Evolutionary conservation across 1,140 invertebrate genomes (phyloP), one percentile per base, ranked within the genome.

Genomic region (Lepidostoma basale): DNA sequence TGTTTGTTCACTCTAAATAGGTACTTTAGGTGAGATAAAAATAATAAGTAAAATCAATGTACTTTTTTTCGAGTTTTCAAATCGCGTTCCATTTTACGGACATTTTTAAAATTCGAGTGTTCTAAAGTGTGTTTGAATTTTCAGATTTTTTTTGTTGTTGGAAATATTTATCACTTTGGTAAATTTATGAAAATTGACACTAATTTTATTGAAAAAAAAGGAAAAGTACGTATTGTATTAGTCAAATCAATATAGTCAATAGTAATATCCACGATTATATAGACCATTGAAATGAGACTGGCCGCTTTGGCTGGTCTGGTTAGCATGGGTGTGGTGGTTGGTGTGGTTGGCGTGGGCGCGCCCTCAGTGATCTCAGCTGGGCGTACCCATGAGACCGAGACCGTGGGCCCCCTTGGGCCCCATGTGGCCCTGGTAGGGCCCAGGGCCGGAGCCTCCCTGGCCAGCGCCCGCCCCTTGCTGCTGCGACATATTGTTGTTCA

Each of bases 401-500:
- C 70, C 70, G 25, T 69, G 70, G 20, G 66, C 40, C 3, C 70
- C 67, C 42, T 73, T 73, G 49, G 81, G 80, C 67, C 81, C 79
- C 76, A 83, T 76, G 76, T 82, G 82, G 2, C 60, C 40, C 20
- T 59, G 64, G 45, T 73, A 73, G 6, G 39, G 14, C 2, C 52
- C 42, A 20, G 63, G 47, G 28, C 33, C 44, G 42, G 68, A 14
- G 42, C 39, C 40, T 60, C 62, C 52, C 22, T 26, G 2, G 77
- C 77, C 12, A 78, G 16, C 52, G 16, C 62, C 40, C 1, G 44
- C 40, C 3, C 30, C 25, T 6, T 30, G 25, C 45, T 72, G 70
- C 33, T 81, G 79, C 6, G 81, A 82, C 82, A 83, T 82, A 74
- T 83, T 83, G 76, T 83, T 83, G 76, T 83, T 83, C 40, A 83